Base-by-base conservation (phyloP, 23 tunicate species). In the Diplosoma virens region DNA sequence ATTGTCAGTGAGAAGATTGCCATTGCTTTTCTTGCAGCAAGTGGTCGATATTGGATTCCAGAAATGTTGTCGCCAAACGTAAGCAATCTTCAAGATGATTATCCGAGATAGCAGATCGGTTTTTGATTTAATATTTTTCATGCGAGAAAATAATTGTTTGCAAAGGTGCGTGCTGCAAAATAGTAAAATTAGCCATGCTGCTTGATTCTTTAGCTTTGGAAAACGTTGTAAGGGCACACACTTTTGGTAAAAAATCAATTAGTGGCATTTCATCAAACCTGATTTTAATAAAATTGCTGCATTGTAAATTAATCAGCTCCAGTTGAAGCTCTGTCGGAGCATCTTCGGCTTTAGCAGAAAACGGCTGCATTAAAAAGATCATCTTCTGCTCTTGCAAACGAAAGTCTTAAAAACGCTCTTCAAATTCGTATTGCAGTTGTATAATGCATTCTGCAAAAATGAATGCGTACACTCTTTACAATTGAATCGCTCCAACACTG, bases 401-500 rank as follows among this genome's bases (percentile, higher is more conserved):
- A n/a, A 56, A 56, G 64, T 56, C 25, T 56, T 56, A 11, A n/a
- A 56, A 56, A 9, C 24, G 6, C 25, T 56, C 64, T 23, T 16
- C 64, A 56, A 56, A 56, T 56, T 56, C 64, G 6, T n/a, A 11
- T n/a, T 56, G 64, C 64, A 56, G 6, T 56, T 56, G 64, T 56
- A 23, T 5, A 56, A 56, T 16, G 64, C 64, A 56, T 56, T 56
- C 64, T n/a, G 20, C 64, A 56, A 56, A 56, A 56, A 23, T 18
- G 18, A n/a, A n/a, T 56, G 64, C 64, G 64, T n/a, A 56, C n/a
- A n/a, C 21, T 56, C 64, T 9, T 56, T 56, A 23, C 64, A n/a
- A 16, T 56, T 56, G 21, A 56, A 23, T 56, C 20, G 22, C 5
- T 56, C 25, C 25, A 56, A 11, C 22, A 56, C 64, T 16, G 64